Evolutionary conservation across 2,113 vertebrate genomes (phyloP).

Genomic region (Dunckerocampus dactyliophorus): DNA sequence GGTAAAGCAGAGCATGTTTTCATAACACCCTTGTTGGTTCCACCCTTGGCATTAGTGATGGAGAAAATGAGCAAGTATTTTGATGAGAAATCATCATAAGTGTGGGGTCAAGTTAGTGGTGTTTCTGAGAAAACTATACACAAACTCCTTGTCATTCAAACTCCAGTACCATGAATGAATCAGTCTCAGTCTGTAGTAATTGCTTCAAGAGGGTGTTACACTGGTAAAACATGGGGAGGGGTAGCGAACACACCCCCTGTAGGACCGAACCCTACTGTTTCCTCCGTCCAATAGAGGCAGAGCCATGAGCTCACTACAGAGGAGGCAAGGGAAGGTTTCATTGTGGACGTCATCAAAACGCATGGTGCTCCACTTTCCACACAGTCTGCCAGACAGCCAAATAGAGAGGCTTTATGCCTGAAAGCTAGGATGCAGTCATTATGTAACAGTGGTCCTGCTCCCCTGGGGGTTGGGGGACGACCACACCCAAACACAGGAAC

Average conservation of each 20-base stretch:
- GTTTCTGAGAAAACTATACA: constrained; percentile 39
- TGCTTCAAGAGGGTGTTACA: constrained; percentile 55
- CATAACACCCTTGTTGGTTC: constrained; percentile 24
- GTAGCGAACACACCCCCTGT: constrained; percentile 48
- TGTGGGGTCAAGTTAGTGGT: constrained; percentile 31
- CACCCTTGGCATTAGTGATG: constrained; percentile 16
- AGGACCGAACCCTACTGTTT: constrained; percentile 52
- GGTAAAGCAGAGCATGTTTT: constrained; percentile 5
- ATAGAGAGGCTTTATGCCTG: constrained; percentile 70
- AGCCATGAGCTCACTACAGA: constrained; percentile 64
- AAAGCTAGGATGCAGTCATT: constrained; percentile 49
- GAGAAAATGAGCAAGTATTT: constrained; percentile 16
- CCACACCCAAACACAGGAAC: constrained; percentile 60
- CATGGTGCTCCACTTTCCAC: constrained; percentile 69
- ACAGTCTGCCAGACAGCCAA: constrained; percentile 55
- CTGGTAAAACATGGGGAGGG: constrained; percentile 57
- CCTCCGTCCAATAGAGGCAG: constrained; percentile 40
- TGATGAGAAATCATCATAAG: constrained; percentile 34
- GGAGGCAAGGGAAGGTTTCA: constrained; percentile 58
- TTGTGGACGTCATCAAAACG: constrained; percentile 59
- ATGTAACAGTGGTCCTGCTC: constrained; percentile 59
- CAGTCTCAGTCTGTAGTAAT: constrained; percentile 55
- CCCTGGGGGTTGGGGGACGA: constrained; percentile 22
- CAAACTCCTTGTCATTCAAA: constrained; percentile 23
- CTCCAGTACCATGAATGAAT: constrained; percentile 53